phyloP scores from a whole-genome alignment of 2,797 vertebrate genomes.

The Gymnothorax reevesii region DNA sequence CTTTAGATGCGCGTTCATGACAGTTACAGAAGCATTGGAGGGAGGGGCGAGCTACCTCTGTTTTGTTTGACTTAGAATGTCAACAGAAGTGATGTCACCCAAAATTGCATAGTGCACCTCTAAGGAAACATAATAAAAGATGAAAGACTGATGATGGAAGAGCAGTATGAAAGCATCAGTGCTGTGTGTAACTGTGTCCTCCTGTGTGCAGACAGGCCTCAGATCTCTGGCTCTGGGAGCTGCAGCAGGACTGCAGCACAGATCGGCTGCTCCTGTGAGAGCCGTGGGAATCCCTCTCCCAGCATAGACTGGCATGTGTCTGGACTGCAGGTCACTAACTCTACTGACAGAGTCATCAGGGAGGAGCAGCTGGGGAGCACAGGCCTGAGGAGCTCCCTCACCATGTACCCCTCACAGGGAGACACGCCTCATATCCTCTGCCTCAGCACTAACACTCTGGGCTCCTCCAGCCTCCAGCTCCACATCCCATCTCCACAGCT shows the following conservation, averaged over 20 bases:
- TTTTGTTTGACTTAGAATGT: too few species aligned
- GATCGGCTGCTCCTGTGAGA: slow-evolving; percentile 61
- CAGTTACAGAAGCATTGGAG: too few species aligned
- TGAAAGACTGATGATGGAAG: too few species aligned
- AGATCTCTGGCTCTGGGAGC: slow-evolving; percentile 41
- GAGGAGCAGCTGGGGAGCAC: slow-evolving; percentile 38
- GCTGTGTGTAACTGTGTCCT: slow-evolving; percentile 29
- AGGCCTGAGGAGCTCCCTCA: slow-evolving; percentile 55
- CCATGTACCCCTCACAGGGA: slow-evolving; percentile 35
- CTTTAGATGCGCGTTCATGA: too few species aligned
- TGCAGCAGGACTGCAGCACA: slow-evolving; percentile 52
- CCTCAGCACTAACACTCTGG: slow-evolving; percentile 58
- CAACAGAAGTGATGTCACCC: too few species aligned
- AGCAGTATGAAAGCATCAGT: slow-evolving; percentile 33
- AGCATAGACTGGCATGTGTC: slow-evolving; percentile 32
- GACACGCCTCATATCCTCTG: slow-evolving; percentile 55
- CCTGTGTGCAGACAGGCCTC: slow-evolving; percentile 28
- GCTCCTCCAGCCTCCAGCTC: slow-evolving; percentile 36
- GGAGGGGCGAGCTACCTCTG: too few species aligned
- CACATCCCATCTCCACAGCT: background rate
- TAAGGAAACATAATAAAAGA: too few species aligned
- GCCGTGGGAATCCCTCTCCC: slow-evolving; percentile 66
- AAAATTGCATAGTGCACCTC: too few species aligned
- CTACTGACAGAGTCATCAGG: slow-evolving; percentile 47
- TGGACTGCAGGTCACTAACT: slow-evolving; percentile 53